These are phyloP conservation scores for Pristionchus arcanus DNA, from an alignment of 2,888 invertebrate genomes.

Conservation along the genomic window DNA sequence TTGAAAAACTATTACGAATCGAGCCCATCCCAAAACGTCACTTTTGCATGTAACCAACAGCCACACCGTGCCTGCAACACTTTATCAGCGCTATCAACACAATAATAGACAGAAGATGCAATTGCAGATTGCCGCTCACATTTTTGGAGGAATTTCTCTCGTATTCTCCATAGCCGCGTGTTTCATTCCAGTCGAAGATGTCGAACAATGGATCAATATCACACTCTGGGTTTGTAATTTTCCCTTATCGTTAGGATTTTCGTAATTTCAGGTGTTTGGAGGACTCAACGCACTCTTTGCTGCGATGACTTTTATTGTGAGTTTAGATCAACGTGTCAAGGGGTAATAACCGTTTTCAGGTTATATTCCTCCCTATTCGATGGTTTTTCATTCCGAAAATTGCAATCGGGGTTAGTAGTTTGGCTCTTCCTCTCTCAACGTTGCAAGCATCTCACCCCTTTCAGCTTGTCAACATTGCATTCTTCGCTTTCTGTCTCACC, in stretches of 20 bases:
- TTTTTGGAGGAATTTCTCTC: not conserved
- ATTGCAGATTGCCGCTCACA: not conserved
- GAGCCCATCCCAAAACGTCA: no score
- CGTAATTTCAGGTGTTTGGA: not conserved
- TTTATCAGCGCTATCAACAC: no score
- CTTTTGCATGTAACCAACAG: no score
- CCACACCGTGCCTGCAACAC: no score
- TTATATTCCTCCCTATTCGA: not conserved
- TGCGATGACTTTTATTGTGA: not conserved
- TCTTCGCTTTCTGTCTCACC: conserved; percentile 19
- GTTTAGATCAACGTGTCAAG: not conserved
- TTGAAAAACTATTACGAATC: no score
- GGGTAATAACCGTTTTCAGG: not conserved
- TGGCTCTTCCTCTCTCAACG: not conserved
- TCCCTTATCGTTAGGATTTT: not conserved
- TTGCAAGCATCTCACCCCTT: not conserved
- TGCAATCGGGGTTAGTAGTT: conserved; percentile 4
- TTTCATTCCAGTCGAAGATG: not conserved
- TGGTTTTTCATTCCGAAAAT: conserved; percentile 1
- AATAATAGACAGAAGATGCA: no score
- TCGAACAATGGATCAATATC: conserved; percentile 13
- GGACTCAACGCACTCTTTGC: not conserved
- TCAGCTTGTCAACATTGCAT: conserved; percentile 45
- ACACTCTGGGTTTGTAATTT: not conserved
- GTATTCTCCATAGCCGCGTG: not conserved